A percentile compares a stretch with the other conserved stretches of the same genome.
Evolutionary conservation across 2,797 vertebrate genomes (phyloP).

Genomic region (Melanotaenia maccullochi): DNA sequence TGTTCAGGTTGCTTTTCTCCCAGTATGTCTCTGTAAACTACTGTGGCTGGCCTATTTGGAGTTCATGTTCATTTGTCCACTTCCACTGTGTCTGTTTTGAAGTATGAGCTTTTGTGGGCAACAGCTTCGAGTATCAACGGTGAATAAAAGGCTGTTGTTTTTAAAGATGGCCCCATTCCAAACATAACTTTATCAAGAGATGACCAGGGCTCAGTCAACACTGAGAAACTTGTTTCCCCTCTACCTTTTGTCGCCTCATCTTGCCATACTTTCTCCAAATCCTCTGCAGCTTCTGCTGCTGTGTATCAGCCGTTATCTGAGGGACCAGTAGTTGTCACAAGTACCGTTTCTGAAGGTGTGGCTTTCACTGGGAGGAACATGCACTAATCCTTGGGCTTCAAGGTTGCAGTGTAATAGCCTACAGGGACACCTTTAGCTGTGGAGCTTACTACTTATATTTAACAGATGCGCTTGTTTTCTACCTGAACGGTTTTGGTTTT

Average conservation of each 20-base stretch:
- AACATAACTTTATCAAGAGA: slow-evolving; percentile 34
- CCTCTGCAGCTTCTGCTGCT: slow-evolving; percentile 3
- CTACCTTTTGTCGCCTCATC: slow-evolving; percentile 41
- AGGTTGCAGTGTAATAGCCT: slow-evolving; percentile 30
- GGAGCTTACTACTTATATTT: slow-evolving; percentile 23
- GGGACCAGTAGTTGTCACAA: slow-evolving; percentile 21
- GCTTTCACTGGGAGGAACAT: slow-evolving; percentile 27
- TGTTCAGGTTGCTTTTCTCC: background rate
- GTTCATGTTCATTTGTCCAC: background rate
- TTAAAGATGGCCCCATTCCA: background rate
- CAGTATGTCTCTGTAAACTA: slow-evolving; percentile 7
- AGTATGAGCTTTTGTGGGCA: slow-evolving; percentile 14
- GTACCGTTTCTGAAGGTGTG: slow-evolving; percentile 22
- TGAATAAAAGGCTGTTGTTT: background rate
- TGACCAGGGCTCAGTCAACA: slow-evolving; percentile 23
- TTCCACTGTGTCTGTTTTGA: slow-evolving; percentile 7
- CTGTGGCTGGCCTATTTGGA: slow-evolving; percentile 1
- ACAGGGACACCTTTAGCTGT: slow-evolving; percentile 43
- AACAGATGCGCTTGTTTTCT: slow-evolving; percentile 20
- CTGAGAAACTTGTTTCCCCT: slow-evolving; percentile 28
- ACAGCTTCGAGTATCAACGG: slow-evolving; percentile 1
- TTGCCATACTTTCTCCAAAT: slow-evolving; percentile 33
- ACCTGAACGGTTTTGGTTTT: slow-evolving; percentile 14
- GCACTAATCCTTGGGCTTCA: slow-evolving; percentile 32
- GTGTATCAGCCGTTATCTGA: slow-evolving; percentile 56